Conservation (phyloP, 2,113 vertebrate genomes). For the Macheiramphus alcinus region DNA sequence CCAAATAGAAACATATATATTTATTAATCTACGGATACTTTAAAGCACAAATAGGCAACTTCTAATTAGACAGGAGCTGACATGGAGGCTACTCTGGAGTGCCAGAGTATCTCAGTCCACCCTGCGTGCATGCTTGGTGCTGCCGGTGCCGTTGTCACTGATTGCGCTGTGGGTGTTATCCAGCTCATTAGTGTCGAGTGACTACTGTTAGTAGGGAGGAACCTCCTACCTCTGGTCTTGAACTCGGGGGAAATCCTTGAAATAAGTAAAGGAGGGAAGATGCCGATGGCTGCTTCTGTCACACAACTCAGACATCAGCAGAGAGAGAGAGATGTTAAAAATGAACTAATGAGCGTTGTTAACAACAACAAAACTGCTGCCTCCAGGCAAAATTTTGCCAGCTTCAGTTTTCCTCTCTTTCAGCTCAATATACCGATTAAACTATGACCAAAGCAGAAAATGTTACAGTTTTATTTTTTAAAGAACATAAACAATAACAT, state of each 20-base stretch:
- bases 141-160: accelerated
- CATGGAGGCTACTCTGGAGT: background rate
- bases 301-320: background rate
- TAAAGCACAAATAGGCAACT: background rate
- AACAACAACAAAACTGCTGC: background rate
- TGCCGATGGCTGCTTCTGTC: background rate
- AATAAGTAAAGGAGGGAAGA: background rate
- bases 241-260: background rate
- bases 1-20: accelerated
- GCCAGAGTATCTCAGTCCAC: background rate
- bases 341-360: background rate
- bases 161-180: background rate
- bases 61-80: background rate
- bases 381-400: background rate
- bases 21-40: background rate
- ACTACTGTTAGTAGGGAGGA: background rate
- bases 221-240: background rate
- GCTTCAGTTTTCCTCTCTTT: background rate
- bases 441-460: background rate
- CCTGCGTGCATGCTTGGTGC: background rate
- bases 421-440: background rate
- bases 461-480: background rate
- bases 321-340: background rate
- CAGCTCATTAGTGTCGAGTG: background rate
- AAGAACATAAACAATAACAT: background rate